Evolutionary conservation across 2,797 vertebrate genomes (phyloP).

Genomic region (Echeneis naucrates): DNA sequence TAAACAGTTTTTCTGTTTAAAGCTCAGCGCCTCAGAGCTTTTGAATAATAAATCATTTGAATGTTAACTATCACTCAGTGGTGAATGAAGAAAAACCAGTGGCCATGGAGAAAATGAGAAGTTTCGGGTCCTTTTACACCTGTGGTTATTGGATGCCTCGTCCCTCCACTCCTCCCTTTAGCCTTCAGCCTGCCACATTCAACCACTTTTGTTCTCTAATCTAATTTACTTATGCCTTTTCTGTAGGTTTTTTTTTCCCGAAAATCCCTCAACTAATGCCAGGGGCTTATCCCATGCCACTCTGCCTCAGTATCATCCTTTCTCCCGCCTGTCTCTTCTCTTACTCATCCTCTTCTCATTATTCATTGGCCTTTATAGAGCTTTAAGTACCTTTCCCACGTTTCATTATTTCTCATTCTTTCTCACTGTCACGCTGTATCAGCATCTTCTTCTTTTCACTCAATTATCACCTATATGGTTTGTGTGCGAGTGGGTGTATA

Average conservation of each 20-base stretch:
- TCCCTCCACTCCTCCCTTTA: slow-evolving; percentile 32
- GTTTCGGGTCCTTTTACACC: slow-evolving; percentile 40
- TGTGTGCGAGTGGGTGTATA: slow-evolving; percentile 27
- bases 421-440: slow-evolving; percentile 19
- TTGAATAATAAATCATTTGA: neutral
- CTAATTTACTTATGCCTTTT: slow-evolving; percentile 59
- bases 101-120: slow-evolving; percentile 23
- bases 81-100: slow-evolving; percentile 13
- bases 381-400: slow-evolving; percentile 33
- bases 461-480: slow-evolving; percentile 12
- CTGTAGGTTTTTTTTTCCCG: slow-evolving; percentile 42
- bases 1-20: neutral
- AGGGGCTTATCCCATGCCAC: slow-evolving; percentile 45
- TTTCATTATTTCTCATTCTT: slow-evolving; percentile 37
- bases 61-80: slow-evolving; percentile 17
- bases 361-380: slow-evolving; percentile 39
- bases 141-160: slow-evolving; percentile 39
- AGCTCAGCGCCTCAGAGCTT: neutral
- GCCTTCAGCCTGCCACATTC: slow-evolving; percentile 42
- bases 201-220: slow-evolving; percentile 62
- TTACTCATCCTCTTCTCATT: slow-evolving; percentile 37
- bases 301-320: slow-evolving; percentile 36
- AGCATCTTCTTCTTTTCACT: slow-evolving; percentile 6
- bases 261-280: slow-evolving; percentile 58
- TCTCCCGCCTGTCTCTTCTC: slow-evolving; percentile 33